Evolutionary conservation across 1,140 invertebrate genomes (phyloP), one percentile per base, ranked within the genome.

Genomic region (Hetaerina americana): DNA sequence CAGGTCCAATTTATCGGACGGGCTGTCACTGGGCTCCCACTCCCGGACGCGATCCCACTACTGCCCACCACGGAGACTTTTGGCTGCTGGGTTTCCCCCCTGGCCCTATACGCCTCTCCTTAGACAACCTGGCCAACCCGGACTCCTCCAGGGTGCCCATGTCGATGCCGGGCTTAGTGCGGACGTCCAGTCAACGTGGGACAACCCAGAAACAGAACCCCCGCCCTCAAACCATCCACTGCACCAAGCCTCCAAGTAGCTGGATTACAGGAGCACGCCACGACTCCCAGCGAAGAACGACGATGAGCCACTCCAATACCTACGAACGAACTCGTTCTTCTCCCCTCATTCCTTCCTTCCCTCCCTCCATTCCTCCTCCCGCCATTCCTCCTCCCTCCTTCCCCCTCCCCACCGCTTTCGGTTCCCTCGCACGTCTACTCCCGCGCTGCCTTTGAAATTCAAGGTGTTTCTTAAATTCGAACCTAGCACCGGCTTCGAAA

Each of bases 31-130:
- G 83, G 85, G 85, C 85, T 84, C 87, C 87, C 89, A 93, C 93
- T 96, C 94, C 92, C 91, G 87, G 92, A 87, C 90, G 93, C 94
- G 89, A 93, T 95, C 93, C 93, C 92, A 93, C 93, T 95, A 95
- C 93, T 94, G 92, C 90, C 85, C 89, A 85, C 91, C 92, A 92
- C 92, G 92, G 92, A 88, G 89, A 91, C 92, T 95, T 93, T 94
- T 93, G 92, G 91, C 91, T 95, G 92, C 92, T 94, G 88, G 87
- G 90, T 95, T 93, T 90, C 93, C 92, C 90, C 90, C 90, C 93
- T 96, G 92, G 92, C 92, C 93, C 93, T 89, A 86, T 96, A 84
- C 93, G 89, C 91, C 90, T 88, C 92, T 95, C 93, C 87, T 96
- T 91, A 88, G 86, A 87, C 85, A 91, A 95, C 93, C 93, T 95